These are phyloP conservation scores for Lutraria rhynchaena DNA, from an alignment of 1,140 invertebrate genomes.

Conservation along the genomic window DNA sequence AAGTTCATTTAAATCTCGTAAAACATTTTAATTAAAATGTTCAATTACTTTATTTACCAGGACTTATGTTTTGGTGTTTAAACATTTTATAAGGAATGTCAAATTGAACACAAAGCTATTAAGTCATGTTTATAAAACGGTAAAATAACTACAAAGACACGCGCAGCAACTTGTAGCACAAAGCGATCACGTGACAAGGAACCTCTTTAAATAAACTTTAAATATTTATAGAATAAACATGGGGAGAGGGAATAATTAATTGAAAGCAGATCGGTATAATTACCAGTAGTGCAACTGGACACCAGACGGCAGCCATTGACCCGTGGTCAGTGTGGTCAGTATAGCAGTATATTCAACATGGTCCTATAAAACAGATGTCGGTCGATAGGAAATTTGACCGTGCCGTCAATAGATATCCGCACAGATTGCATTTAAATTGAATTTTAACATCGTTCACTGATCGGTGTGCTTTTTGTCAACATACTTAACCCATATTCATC, in stretches of 20 bases:
- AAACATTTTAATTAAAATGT: too few relatives aligned
- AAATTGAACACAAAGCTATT: conserved; percentile 11
- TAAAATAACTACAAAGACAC: conserved; percentile 35
- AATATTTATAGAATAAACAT: conserved; percentile 59
- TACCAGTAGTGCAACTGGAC: background rate
- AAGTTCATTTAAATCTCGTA: too few relatives aligned
- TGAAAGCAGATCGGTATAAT: conserved; percentile 41
- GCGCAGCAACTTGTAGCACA: conserved; percentile 34
- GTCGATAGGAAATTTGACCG: conserved; percentile 19
- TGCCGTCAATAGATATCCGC: background rate
- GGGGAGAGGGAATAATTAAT: conserved; percentile 41
- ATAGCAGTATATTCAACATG: conserved; percentile 6
- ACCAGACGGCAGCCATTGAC: conserved; percentile 20
- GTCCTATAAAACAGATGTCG: conserved; percentile 29
- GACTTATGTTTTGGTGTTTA: too few relatives aligned
- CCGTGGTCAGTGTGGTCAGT: conserved; percentile 6
- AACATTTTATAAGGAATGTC: conserved; percentile 1
- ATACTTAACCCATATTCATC: too few relatives aligned
- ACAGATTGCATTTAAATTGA: conserved; percentile 8
- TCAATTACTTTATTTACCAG: too few relatives aligned
- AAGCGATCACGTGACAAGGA: conserved; percentile 16
- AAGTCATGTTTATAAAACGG: conserved; percentile 43
- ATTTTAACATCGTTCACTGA: background rate
- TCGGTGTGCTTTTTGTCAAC: too few relatives aligned
- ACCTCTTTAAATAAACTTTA: conserved; percentile 53